phyloP scores from a whole-genome alignment of 2,888 invertebrate species.

The Fissipunctia ypsillon region DNA sequence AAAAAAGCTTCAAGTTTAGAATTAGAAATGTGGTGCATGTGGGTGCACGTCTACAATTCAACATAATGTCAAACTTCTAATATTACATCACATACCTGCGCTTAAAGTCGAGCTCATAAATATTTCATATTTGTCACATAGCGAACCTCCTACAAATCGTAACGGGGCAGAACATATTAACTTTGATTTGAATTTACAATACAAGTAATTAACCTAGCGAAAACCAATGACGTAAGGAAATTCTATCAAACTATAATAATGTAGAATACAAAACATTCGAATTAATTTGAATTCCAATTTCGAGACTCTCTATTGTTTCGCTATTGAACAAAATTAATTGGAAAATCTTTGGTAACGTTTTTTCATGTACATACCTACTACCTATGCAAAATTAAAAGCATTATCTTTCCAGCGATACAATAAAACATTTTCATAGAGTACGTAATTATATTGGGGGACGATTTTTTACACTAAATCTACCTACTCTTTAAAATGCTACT shows the following conservation, averaged over 20 bases:
- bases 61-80: background rate
- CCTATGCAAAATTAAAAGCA: background rate
- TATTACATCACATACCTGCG: background rate
- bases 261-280: background rate
- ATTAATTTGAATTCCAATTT: background rate
- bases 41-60: background rate
- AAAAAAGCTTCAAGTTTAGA: background rate
- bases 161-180: background rate
- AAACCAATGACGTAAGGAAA: background rate
- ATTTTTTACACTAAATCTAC: background rate
- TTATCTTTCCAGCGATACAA: background rate
- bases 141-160: background rate
- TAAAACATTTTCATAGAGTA: background rate
- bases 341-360: background rate
- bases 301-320: background rate
- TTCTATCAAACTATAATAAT: background rate
- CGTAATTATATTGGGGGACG: background rate
- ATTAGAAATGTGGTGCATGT: too few relatives aligned
- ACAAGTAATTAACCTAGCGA: background rate
- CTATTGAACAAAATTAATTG: background rate
- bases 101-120: conserved; percentile 10
- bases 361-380: background rate
- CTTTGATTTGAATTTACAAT: conserved; percentile 1
- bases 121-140: conserved; percentile 23
- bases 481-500: background rate